A percentile compares a stretch with the other conserved stretches of the same genome.
These are phyloP conservation scores for Pantelozetes paolii DNA, from an alignment of 2,888 invertebrate species.

Conservation along the genomic window DNA sequence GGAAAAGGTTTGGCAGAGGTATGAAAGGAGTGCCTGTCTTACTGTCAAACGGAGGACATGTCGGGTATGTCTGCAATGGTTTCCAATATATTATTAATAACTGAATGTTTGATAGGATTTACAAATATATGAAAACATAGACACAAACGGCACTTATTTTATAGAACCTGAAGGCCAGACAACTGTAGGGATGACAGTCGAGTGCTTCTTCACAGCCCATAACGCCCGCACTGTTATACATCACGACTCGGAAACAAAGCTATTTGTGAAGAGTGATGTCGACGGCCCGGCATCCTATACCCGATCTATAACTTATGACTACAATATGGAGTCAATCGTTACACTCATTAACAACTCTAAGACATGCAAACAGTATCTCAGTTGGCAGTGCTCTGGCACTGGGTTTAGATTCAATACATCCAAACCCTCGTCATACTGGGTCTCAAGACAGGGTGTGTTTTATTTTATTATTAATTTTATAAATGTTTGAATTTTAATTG, in stretches of 20 bases:
- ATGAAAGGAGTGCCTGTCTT: slow-evolving; percentile 20
- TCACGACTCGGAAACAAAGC: slow-evolving; percentile 48
- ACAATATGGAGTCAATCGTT: slow-evolving; percentile 37
- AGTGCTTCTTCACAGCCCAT: slow-evolving; percentile 45
- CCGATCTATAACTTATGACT: slow-evolving; percentile 47
- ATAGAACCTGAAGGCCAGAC: slow-evolving; percentile 48
- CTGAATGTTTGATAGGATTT: slow-evolving; percentile 12
- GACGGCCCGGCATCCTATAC: slow-evolving; percentile 48
- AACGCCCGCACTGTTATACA: slow-evolving; percentile 47
- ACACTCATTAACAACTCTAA: slow-evolving; percentile 44
- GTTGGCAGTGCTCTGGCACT: slow-evolving; percentile 48
- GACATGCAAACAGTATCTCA: slow-evolving; percentile 48
- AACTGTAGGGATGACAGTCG: slow-evolving; percentile 47
- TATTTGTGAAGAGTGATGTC: slow-evolving; percentile 47
- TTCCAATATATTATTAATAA: neutral
- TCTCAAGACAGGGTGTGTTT: slow-evolving; percentile 44
- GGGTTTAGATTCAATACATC: slow-evolving; percentile 47
- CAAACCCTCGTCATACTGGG: slow-evolving; percentile 47
- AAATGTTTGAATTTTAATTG: neutral
- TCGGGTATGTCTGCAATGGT: slow-evolving; percentile 46
- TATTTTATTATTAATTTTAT: neutral
- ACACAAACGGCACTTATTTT: slow-evolving; percentile 46
- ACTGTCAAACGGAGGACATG: slow-evolving; percentile 43
- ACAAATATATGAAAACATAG: slow-evolving; percentile 45
- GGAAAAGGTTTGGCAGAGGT: slow-evolving; percentile 6